Conservation (phyloP, 1,140 invertebrate genomes). For the Magallana ariakensis region DNA sequence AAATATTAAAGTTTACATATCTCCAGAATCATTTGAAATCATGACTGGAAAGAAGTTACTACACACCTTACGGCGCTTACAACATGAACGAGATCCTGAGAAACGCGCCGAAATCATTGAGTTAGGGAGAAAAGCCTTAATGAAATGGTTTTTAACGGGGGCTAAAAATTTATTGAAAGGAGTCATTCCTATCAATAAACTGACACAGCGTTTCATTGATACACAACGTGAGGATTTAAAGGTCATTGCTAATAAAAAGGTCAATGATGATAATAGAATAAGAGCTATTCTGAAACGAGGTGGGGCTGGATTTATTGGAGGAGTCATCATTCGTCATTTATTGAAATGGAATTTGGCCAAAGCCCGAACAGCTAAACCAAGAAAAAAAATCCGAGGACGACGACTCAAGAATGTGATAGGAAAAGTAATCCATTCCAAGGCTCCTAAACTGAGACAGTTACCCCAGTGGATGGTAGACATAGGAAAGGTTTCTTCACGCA, state of each 20-base stretch:
- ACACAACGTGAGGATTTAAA: too few species aligned
- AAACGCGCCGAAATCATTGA: background rate
- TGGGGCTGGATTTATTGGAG: background rate
- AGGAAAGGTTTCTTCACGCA: too few species aligned
- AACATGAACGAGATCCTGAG: background rate
- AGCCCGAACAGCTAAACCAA: too few species aligned
- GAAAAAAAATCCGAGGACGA: too few species aligned
- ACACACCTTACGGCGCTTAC: background rate
- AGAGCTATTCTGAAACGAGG: background rate
- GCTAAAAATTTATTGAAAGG: background rate
- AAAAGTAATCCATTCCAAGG: too few species aligned
- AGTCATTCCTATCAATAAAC: background rate
- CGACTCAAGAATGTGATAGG: too few species aligned
- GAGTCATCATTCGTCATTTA: background rate
- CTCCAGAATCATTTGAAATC: background rate
- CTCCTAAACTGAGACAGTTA: too few species aligned
- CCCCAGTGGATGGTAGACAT: too few species aligned
- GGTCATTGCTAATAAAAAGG: background rate
- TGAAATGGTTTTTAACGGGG: background rate
- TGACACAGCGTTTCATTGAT: background rate
- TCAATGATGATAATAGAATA: background rate
- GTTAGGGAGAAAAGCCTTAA: background rate
- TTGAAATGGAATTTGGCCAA: too few species aligned
- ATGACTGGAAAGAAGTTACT: background rate
- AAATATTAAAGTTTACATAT: background rate